These are phyloP conservation scores for Eolophus roseicapilla DNA, from an alignment of 2,113 vertebrate species.

Conservation along the genomic window DNA sequence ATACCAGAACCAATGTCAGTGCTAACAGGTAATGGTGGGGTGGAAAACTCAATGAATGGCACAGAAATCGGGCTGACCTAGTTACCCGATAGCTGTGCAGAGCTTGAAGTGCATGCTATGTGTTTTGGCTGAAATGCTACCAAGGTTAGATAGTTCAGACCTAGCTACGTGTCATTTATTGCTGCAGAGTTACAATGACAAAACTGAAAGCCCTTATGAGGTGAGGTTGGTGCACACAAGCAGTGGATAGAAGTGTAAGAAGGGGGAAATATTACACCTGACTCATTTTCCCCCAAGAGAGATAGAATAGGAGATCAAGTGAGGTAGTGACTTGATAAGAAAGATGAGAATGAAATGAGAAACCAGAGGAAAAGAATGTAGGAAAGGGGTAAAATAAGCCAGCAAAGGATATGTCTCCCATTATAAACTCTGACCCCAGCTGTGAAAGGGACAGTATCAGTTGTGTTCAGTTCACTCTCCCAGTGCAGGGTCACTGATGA, in stretches of 20 bases:
- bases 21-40: background rate
- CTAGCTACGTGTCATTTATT: background rate
- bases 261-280: background rate
- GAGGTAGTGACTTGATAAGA: background rate
- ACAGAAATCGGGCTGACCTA: background rate
- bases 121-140: background rate
- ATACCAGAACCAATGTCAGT: background rate
- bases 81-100: background rate
- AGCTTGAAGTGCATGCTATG: accelerated
- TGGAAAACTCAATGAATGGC: background rate
- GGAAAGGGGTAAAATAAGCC: background rate
- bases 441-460: background rate
- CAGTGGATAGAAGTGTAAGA: background rate
- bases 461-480: background rate
- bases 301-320: background rate
- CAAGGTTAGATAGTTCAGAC: background rate
- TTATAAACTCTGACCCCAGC: background rate
- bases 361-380: background rate
- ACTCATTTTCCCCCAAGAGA: background rate
- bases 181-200: background rate
- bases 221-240: background rate
- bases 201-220: accelerated
- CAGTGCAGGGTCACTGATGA: background rate
- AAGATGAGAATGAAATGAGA: background rate
- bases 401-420: accelerated